Conservation (phyloP, 1,140 invertebrate species). For the Chymomyza costata region DNA sequence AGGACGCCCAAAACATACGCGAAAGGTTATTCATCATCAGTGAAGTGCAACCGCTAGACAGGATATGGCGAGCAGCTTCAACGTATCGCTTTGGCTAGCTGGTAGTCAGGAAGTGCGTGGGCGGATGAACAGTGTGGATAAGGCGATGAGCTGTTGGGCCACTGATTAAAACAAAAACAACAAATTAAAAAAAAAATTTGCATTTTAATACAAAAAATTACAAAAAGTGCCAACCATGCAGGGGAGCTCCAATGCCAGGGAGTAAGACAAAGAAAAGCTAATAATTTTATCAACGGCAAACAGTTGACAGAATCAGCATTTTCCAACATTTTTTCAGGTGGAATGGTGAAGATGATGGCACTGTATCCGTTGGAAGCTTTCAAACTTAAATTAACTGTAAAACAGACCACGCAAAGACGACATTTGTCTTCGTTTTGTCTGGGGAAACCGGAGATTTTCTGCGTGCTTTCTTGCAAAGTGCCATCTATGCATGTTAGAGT, state of each 20-base stretch:
- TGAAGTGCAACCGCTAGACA: slow-evolving; percentile 58
- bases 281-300: slow-evolving; percentile 74
- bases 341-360: not conserved
- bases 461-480: slow-evolving; percentile 16
- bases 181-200: slow-evolving; percentile 70
- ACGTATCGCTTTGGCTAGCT: too few relatives aligned
- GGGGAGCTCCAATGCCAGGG: slow-evolving; percentile 2
- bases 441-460: slow-evolving; percentile 34
- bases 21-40: slow-evolving; percentile 61
- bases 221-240: too few relatives aligned
- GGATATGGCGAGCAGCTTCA: too few relatives aligned
- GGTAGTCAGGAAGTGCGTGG: not conserved
- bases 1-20: slow-evolving; percentile 35
- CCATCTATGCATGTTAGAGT: slow-evolving; percentile 9
- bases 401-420: slow-evolving; percentile 69
- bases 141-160: slow-evolving; percentile 12
- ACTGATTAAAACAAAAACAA: slow-evolving; percentile 68
- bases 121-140: too few relatives aligned
- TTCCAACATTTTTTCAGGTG: slow-evolving; percentile 30
- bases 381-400: slow-evolving; percentile 73
- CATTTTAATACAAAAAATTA: slow-evolving; percentile 66
- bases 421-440: slow-evolving; percentile 61
- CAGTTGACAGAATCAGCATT: slow-evolving; percentile 74
- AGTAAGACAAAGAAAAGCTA: slow-evolving; percentile 55
- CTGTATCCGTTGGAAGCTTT: slow-evolving; percentile 53